phyloP scores from a whole-genome alignment of 2,113 vertebrate species.

The Piaya cayana region DNA sequence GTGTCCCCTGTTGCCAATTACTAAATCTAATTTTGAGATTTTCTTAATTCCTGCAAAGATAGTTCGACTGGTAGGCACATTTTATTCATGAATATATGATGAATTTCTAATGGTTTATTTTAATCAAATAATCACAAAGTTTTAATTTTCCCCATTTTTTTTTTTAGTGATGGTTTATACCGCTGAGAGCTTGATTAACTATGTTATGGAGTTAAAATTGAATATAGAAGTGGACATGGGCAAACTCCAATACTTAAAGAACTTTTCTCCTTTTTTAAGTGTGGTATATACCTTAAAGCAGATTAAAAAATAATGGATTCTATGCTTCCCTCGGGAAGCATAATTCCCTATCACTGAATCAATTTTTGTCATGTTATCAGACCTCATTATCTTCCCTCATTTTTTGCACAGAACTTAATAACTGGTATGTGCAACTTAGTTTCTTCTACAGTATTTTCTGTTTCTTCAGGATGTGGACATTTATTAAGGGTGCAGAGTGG shows the following conservation, averaged over 20 bases:
- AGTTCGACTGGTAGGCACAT: background rate
- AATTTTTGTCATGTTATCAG: background rate
- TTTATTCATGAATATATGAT: background rate
- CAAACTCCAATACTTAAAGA: background rate
- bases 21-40: background rate
- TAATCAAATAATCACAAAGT: background rate
- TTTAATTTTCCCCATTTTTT: background rate
- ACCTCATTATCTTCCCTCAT: background rate
- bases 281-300: background rate
- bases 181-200: background rate
- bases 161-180: background rate
- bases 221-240: background rate
- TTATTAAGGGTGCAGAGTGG: background rate
- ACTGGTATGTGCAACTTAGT: background rate
- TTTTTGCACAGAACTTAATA: background rate
- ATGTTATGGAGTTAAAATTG: background rate
- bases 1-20: background rate
- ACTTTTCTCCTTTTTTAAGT: background rate
- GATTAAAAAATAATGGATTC: background rate
- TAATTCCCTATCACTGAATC: background rate
- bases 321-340: background rate
- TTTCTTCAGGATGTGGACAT: background rate
- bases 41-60: background rate
- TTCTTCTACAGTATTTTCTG: background rate
- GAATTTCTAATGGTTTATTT: background rate